A percentile compares a stretch with the other conserved stretches of the same genome.
Evolutionary conservation across 2,888 invertebrate genomes (phyloP).

Genomic region (Schizotus pectinicornis): DNA sequence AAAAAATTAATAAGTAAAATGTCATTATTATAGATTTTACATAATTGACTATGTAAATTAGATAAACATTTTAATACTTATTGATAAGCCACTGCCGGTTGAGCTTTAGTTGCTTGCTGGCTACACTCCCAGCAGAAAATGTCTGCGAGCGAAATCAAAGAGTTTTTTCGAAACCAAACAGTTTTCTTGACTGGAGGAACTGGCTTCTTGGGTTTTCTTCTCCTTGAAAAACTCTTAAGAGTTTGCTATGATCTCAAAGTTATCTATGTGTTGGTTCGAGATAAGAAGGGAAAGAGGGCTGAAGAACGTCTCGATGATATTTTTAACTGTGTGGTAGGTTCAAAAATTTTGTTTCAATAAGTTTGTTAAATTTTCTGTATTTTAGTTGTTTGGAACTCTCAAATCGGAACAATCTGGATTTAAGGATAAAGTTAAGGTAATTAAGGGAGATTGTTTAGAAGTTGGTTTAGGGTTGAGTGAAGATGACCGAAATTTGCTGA

Average conservation of each 20-base stretch:
- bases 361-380: not conserved
- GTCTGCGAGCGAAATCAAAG: not conserved
- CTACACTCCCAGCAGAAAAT: too few species aligned
- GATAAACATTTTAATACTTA: too few species aligned
- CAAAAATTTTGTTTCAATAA: too few species aligned
- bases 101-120: not conserved
- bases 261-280: not conserved
- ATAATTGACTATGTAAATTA: not conserved
- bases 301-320: not conserved
- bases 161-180: not conserved
- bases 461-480: conserved; percentile 62
- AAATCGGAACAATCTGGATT: not conserved
- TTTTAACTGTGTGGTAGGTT: not conserved
- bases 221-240: not conserved
- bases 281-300: not conserved
- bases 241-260: not conserved
- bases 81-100: not conserved
- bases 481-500: conserved; percentile 55
- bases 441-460: conserved; percentile 60
- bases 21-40: too few species aligned
- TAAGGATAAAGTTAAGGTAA: not conserved
- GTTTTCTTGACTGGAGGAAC: not conserved
- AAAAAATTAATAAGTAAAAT: too few species aligned
- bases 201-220: not conserved
- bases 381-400: not conserved